Evolutionary conservation across 2,888 invertebrate species (phyloP).

Genomic region (Drosophila subquinaria): DNA sequence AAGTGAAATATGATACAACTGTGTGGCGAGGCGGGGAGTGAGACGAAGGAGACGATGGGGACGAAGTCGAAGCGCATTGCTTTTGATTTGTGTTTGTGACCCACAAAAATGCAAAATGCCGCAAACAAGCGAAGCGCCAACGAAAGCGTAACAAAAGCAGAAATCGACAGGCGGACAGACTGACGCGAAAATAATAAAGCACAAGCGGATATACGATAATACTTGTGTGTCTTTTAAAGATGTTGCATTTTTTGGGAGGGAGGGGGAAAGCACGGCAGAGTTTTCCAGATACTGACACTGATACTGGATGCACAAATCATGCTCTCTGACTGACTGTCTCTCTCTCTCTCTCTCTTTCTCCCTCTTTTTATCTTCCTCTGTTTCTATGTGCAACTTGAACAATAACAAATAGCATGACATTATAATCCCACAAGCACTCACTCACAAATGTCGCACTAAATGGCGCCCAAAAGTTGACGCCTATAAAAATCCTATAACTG

Average conservation of each 20-base stretch:
- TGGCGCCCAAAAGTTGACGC: conserved; percentile 67
- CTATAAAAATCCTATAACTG: conserved; percentile 53
- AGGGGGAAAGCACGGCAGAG: neutral
- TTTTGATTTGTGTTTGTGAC: conserved; percentile 78
- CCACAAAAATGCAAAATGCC: conserved; percentile 73
- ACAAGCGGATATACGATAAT: conserved; percentile 65
- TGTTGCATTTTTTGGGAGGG: conserved; percentile 6
- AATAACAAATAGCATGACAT: conserved; percentile 56
- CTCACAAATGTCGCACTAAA: conserved; percentile 61
- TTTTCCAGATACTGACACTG: conserved; percentile 35
- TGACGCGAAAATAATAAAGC: conserved; percentile 29
- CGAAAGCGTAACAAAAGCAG: conserved; percentile 53
- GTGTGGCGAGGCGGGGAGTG: conserved; percentile 36
- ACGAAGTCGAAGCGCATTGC: conserved; percentile 55
- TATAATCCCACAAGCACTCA: conserved; percentile 64
- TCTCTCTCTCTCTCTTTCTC: neutral
- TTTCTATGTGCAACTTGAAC: conserved; percentile 1
- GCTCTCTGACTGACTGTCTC: conserved; percentile 3
- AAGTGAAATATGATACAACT: conserved; percentile 78
- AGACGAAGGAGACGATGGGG: neutral
- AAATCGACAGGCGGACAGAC: conserved; percentile 51
- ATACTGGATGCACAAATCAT: conserved; percentile 48
- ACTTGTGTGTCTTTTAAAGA: conserved; percentile 44
- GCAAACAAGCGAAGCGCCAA: conserved; percentile 63
- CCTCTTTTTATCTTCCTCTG: neutral